These are phyloP conservation scores for Dynastes grantii DNA, from an alignment of 2,888 invertebrate genomes.

Conservation along the genomic window DNA sequence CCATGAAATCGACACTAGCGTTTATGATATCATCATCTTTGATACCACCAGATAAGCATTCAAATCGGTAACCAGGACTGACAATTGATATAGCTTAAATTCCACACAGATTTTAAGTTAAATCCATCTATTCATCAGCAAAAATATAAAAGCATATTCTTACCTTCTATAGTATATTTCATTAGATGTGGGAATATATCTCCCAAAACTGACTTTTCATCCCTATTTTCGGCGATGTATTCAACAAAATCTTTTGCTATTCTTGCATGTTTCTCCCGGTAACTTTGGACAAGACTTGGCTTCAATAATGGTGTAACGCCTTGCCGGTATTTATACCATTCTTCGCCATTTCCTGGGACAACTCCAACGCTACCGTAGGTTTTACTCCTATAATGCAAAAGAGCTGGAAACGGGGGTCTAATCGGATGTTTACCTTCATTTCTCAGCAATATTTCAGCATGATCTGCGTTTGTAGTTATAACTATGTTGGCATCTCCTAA, in stretches of 20 bases:
- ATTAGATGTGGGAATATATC: conserved; percentile 68
- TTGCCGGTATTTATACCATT: conserved; percentile 74
- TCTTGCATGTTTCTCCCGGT: conserved; percentile 67
- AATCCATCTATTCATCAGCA: no score
- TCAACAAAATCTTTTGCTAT: conserved; percentile 70
- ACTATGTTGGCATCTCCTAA: conserved; percentile 70
- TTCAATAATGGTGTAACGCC: conserved; percentile 72
- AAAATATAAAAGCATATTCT: background rate
- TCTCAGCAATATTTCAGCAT: conserved; percentile 70
- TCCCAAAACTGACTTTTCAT: conserved; percentile 61
- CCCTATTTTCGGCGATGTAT: conserved; percentile 65
- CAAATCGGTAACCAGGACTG: conserved; percentile 72
- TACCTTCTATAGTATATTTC: conserved; percentile 70
- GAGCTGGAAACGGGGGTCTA: conserved; percentile 73
- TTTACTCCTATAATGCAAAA: conserved; percentile 70
- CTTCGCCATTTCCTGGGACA: conserved; percentile 75
- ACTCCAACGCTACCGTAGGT: conserved; percentile 71
- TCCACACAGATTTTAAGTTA: background rate
- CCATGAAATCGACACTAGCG: conserved; percentile 71
- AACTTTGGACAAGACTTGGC: conserved; percentile 69
- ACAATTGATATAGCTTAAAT: conserved; percentile 72
- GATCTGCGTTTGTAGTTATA: conserved; percentile 71
- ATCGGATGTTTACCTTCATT: conserved; percentile 72
- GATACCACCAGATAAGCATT: conserved; percentile 64
- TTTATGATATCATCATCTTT: conserved; percentile 68